Evolutionary conservation across 2,113 vertebrate species (phyloP).

Genomic region (Mohoua ochrocephala): DNA sequence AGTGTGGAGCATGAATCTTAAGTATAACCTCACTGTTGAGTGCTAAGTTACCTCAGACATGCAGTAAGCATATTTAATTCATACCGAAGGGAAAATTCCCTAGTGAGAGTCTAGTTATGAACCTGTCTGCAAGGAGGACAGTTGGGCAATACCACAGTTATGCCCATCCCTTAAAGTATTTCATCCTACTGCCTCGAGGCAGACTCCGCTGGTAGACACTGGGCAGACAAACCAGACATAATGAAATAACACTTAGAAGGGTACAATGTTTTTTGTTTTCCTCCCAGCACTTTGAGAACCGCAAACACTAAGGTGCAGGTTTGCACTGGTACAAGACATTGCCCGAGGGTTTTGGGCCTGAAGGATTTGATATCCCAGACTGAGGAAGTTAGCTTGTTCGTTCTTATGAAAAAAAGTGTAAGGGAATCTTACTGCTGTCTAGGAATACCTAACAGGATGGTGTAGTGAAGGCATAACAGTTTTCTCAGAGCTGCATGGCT

Average conservation of each 20-base stretch:
- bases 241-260: background rate
- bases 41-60: background rate
- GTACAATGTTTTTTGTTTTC: background rate
- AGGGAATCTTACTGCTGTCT: background rate
- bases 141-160: background rate
- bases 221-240: background rate
- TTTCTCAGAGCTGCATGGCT: background rate
- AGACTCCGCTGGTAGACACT: background rate
- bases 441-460: background rate
- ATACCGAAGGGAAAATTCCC: background rate
- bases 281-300: background rate
- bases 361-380: background rate
- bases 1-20: background rate
- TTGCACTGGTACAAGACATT: background rate
- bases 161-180: background rate
- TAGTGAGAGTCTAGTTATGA: background rate
- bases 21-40: background rate
- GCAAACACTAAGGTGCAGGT: background rate
- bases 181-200: background rate
- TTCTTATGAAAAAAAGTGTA: background rate
- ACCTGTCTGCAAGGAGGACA: background rate
- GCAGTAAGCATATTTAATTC: background rate
- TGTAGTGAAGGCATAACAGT: background rate
- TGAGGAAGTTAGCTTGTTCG: background rate
- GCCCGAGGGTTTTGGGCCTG: background rate